phyloP scores from a whole-genome alignment of 2,888 invertebrate genomes.

The Rapana venosa region DNA sequence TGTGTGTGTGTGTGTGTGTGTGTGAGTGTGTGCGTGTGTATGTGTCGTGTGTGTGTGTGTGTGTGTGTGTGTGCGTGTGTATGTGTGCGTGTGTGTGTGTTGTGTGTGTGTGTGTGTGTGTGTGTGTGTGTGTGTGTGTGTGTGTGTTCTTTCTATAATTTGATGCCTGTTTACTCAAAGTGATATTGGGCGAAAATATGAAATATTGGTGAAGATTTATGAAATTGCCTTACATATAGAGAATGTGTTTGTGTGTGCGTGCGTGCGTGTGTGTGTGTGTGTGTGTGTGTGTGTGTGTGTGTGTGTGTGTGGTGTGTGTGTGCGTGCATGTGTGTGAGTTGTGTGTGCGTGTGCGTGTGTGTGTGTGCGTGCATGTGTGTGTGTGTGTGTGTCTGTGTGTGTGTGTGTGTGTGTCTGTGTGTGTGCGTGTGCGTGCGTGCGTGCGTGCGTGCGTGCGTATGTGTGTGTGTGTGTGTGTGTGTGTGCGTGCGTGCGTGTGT shows the following conservation, averaged over 20 bases:
- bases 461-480: conserved; percentile 28
- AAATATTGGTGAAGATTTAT: too few species aligned
- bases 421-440: conserved; percentile 24
- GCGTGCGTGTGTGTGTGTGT: not conserved
- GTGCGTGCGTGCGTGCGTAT: conserved; percentile 32
- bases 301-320: not conserved
- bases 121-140: not conserved
- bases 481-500: too few species aligned
- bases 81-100: not conserved
- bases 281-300: conserved; percentile 1
- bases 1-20: not conserved
- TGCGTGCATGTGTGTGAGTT: too few species aligned
- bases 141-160: not conserved
- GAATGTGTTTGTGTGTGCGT: not conserved
- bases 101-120: too few species aligned
- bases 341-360: too few species aligned
- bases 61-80: not conserved
- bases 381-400: too few species aligned
- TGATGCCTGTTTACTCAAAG: too few species aligned
- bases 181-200: too few species aligned
- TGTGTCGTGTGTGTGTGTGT: not conserved
- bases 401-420: not conserved
- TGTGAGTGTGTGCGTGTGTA: not conserved
- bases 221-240: too few species aligned
- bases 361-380: too few species aligned